Conservation (phyloP, 2,888 invertebrate species). For the Copidosoma aretas region DNA sequence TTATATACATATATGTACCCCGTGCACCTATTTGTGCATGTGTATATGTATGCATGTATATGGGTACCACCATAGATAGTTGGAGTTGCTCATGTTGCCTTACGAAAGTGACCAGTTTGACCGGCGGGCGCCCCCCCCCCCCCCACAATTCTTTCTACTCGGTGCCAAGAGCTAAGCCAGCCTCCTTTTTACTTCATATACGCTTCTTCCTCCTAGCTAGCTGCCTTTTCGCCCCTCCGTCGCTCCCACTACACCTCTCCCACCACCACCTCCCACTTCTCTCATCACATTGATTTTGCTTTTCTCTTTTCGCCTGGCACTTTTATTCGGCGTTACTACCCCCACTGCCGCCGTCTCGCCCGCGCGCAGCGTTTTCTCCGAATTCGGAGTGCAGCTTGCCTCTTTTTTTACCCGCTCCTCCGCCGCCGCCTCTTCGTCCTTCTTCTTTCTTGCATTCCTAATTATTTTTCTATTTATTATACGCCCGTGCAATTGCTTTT, state of each 20-base stretch:
- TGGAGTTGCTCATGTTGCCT: too few relatives aligned
- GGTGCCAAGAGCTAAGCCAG: too few relatives aligned
- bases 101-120: slow-evolving; percentile 42
- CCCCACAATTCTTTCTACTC: slow-evolving; percentile 17
- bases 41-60: too few relatives aligned
- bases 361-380: slow-evolving; percentile 24
- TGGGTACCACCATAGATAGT: too few relatives aligned
- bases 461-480: slow-evolving; percentile 41
- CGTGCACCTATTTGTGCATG: too few relatives aligned
- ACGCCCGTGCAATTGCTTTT: slow-evolving; percentile 35
- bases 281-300: slow-evolving; percentile 5
- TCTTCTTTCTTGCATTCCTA: slow-evolving; percentile 30
- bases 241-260: neutral
- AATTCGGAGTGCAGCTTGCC: slow-evolving; percentile 28
- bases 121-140: slow-evolving; percentile 35
- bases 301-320: slow-evolving; percentile 26
- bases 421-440: neutral
- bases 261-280: slow-evolving; percentile 10
- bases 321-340: slow-evolving; percentile 35
- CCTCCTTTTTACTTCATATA: slow-evolving; percentile 6
- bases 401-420: neutral
- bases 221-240: neutral
- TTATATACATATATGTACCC: too few relatives aligned
- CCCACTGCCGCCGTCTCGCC: slow-evolving; percentile 20
- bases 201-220: neutral